These are phyloP conservation scores for Epinotia ramella DNA, from an alignment of 2,888 invertebrate genomes.

Conservation along the genomic window DNA sequence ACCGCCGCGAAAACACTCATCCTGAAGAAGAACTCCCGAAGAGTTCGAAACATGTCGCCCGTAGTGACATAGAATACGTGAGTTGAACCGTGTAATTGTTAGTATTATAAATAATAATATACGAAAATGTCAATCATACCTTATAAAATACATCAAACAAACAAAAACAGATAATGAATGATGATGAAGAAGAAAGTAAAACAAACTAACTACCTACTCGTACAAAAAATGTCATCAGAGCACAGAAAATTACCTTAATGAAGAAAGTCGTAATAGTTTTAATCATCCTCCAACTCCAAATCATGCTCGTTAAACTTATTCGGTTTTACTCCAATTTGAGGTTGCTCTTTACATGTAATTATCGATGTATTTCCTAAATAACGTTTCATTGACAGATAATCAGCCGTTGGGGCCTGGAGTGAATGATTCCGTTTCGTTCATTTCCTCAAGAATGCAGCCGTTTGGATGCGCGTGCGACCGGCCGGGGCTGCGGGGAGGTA, in stretches of 20 bases:
- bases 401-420: conserved; percentile 44
- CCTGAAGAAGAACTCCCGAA: too few relatives aligned
- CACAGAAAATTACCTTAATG: background rate
- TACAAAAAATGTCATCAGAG: too few relatives aligned
- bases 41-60: too few relatives aligned
- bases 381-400: conserved; percentile 34
- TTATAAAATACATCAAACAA: too few relatives aligned
- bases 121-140: too few relatives aligned
- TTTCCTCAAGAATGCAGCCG: conserved; percentile 61
- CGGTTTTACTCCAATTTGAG: background rate
- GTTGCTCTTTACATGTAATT: background rate
- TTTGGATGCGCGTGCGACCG: conserved; percentile 53
- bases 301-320: background rate
- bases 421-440: conserved; percentile 57
- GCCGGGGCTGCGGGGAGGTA: conserved; percentile 49
- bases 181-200: too few relatives aligned
- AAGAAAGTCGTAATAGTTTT: background rate
- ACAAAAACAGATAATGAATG: too few relatives aligned
- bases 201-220: too few relatives aligned
- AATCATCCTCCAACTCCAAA: background rate
- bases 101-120: too few relatives aligned
- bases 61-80: too few relatives aligned
- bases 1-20: too few relatives aligned
- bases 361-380: conserved; percentile 21
- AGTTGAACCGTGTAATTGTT: too few relatives aligned